Base-by-base conservation (phyloP, 2,797 vertebrate species). In the Microcaecilia unicolor region DNA sequence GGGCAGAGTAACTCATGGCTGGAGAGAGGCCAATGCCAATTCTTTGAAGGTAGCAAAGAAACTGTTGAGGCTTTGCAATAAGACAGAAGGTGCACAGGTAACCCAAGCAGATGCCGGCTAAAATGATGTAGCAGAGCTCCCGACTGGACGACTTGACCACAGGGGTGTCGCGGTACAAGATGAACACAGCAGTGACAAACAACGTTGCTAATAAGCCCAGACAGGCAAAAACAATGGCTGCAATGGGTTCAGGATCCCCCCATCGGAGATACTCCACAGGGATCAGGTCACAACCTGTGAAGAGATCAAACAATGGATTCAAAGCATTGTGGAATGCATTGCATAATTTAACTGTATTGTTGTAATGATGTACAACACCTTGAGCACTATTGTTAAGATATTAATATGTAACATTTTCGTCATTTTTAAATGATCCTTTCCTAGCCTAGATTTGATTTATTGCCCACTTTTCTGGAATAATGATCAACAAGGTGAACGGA, bases 131-230 rank as follows among this genome's bases (percentile, higher is more conserved):
- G 54, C 95, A 99, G 37, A 99, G 84, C 52, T 99, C 95, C 21
- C 95, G 74, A 50, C 94, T 98, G 26, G 95, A 99, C 3, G 95
- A 99, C 61, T 99, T 99, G 60, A 99, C 95, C 6, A 98, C 95
- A 0, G 95, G 95, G 2, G 95, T 99, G 26, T 99, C 94, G 2
- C 92, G 82, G 51, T 88, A 98, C 73, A 93, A 84, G 62, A 97
- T 90, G 64, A 99, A 99, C 54, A 99, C 60, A 4, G 78, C 80
- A 5, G 88, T 97, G 34, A 95, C 93, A 42, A 99, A 98, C 55
- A 97, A 82, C 1, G 96, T 99, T 35, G 89, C 87, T 74, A 98
- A 70, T 13, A 98, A 81, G 14, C 96, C 96, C 0, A 97, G 80
- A 48, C 96, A 99, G 59, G 96, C 86, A 44, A 99, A 99, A 33